Conservation (phyloP, 2,888 invertebrate genomes). For the Andrena flavipes region DNA sequence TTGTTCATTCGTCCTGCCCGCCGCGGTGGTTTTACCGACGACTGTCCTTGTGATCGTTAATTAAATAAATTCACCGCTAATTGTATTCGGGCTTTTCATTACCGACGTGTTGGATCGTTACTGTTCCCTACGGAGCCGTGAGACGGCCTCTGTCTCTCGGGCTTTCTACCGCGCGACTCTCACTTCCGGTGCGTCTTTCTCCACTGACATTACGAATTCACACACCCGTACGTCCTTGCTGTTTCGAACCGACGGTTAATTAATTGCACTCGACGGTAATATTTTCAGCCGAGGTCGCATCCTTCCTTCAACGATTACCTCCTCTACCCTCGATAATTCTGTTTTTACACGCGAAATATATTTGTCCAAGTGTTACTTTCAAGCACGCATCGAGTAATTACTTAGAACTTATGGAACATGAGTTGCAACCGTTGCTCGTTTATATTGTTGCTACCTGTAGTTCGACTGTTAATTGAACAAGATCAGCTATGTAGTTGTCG, state of each 20-base stretch:
- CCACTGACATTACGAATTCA: constrained; percentile 41
- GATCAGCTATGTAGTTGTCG: neutral
- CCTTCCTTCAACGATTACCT: neutral
- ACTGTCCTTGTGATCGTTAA: constrained; percentile 66
- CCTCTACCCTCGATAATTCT: neutral
- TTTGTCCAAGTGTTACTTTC: neutral
- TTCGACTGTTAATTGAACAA: neutral
- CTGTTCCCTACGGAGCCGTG: constrained; percentile 36
- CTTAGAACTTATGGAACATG: neutral
- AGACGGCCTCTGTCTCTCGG: constrained; percentile 33
- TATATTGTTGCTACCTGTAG: neutral
- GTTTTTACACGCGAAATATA: too few species aligned
- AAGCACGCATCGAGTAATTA: neutral
- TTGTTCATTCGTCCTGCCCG: constrained; percentile 53
- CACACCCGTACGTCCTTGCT: constrained; percentile 12
- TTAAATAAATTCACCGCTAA: constrained; percentile 75
- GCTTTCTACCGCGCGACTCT: constrained; percentile 29
- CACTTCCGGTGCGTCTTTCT: constrained; percentile 24
- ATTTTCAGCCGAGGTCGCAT: neutral
- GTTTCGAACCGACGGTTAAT: constrained; percentile 31
- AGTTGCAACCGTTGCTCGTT: neutral
- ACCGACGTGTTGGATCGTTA: constrained; percentile 52
- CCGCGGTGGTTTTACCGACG: constrained; percentile 37
- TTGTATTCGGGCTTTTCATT: constrained; percentile 70
- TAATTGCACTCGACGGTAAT: constrained; percentile 51